phyloP scores from a whole-genome alignment of 2,888 invertebrate genomes.

The Ctena decussata region DNA sequence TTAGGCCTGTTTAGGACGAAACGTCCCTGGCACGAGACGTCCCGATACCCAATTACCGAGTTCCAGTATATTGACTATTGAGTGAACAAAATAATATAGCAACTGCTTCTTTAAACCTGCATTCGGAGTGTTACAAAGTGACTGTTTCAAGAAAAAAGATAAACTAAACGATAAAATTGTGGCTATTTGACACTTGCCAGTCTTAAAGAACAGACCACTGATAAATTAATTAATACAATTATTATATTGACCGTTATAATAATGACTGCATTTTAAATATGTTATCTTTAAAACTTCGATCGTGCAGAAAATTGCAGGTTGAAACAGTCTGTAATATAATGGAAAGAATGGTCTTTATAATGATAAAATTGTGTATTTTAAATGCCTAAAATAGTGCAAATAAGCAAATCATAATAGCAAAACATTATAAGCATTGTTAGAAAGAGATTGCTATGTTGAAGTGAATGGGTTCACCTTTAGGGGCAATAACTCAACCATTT shows the following conservation, averaged over 20 bases:
- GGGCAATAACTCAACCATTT: too few species aligned
- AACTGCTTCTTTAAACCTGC: not conserved
- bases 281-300: not conserved
- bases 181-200: not conserved
- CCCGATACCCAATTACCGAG: too few species aligned
- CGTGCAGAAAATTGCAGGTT: conserved; percentile 10
- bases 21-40: too few species aligned
- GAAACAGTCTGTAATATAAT: not conserved
- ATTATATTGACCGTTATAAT: not conserved
- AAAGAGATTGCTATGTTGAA: too few species aligned
- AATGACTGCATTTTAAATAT: conserved; percentile 3
- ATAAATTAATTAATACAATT: conserved; percentile 14
- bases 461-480: too few species aligned
- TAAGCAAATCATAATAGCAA: too few species aligned
- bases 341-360: not conserved
- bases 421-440: too few species aligned
- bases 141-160: not conserved
- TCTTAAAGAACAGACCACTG: not conserved
- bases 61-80: too few species aligned
- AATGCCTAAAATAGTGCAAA: too few species aligned
- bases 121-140: not conserved
- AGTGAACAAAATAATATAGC: too few species aligned
- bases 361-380: too few species aligned
- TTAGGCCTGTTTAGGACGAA: too few species aligned
- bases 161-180: not conserved